Conservation (phyloP, 2,797 vertebrate genomes). For the Pempheris klunzingeri region DNA sequence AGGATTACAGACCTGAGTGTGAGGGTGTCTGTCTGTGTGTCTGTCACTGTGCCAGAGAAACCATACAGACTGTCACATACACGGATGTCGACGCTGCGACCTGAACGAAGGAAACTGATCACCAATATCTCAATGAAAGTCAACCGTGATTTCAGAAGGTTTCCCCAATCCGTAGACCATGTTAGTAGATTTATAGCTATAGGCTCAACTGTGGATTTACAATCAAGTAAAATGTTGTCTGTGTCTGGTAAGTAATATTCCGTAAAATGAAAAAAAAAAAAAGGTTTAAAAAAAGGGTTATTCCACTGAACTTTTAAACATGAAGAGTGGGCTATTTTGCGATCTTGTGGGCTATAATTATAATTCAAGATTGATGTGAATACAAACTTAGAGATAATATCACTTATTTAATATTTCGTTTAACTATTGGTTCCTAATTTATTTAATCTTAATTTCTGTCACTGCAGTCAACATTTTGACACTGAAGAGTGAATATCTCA, state of each 20-base stretch:
- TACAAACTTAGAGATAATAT: not conserved
- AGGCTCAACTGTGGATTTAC: not conserved
- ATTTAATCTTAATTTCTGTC: not conserved
- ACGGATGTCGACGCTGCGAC: not conserved
- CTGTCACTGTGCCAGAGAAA: constrained; percentile 34
- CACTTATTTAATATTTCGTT: not conserved
- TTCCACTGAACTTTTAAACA: not conserved
- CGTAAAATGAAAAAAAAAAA: not conserved
- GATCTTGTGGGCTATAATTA: no score
- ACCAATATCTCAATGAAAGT: not conserved
- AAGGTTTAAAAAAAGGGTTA: not conserved
- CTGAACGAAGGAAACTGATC: not conserved
- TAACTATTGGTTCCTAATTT: not conserved
- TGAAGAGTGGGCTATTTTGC: not conserved
- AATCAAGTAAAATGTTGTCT: not conserved
- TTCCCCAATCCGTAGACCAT: not conserved
- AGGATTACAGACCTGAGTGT: constrained; percentile 40
- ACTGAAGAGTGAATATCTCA: constrained; percentile 4
- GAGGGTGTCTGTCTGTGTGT: constrained; percentile 22
- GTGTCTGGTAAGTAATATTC: not conserved
- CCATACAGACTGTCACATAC: constrained; percentile 25
- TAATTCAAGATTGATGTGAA: not conserved
- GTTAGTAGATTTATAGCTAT: not conserved
- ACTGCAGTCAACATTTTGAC: not conserved
- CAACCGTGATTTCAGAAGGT: not conserved